These are phyloP conservation scores for Buceros bicornis DNA, from an alignment of 2,797 vertebrate genomes.

Conservation along the genomic window DNA sequence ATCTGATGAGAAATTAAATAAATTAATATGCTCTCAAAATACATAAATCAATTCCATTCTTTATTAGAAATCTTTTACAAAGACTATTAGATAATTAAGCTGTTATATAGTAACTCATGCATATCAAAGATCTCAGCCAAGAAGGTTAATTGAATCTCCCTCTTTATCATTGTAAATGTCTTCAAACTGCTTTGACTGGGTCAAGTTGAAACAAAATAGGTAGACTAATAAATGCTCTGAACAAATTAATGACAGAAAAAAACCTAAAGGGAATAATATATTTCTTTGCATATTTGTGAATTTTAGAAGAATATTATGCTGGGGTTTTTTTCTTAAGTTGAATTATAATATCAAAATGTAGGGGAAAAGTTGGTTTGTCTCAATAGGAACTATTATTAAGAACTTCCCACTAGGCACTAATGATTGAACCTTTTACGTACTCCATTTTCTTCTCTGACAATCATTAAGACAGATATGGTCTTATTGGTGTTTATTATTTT, in stretches of 20 bases:
- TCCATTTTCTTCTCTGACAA: background rate
- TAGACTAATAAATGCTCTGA: slow-evolving; percentile 71
- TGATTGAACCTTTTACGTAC: background rate
- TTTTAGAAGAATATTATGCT: slow-evolving; percentile 30
- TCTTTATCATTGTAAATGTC: slow-evolving; percentile 76
- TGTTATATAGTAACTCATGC: slow-evolving; percentile 80
- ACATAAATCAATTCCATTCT: slow-evolving; percentile 80
- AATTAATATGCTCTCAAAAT: slow-evolving; percentile 75
- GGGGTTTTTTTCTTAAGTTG: background rate
- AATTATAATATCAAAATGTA: background rate
- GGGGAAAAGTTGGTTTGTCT: background rate
- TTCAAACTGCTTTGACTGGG: slow-evolving; percentile 77
- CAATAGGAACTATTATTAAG: background rate
- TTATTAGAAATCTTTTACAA: slow-evolving; percentile 82
- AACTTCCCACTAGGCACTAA: background rate
- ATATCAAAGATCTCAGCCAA: slow-evolving; percentile 78
- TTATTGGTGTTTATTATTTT: background rate
- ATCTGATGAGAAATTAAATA: slow-evolving; percentile 78
- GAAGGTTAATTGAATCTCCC: slow-evolving; percentile 83
- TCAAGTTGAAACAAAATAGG: slow-evolving; percentile 81
- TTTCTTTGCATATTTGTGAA: slow-evolving; percentile 56
- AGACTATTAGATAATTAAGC: slow-evolving; percentile 81
- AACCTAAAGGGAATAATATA: slow-evolving; percentile 30
- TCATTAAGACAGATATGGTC: background rate
- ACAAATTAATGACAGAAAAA: slow-evolving; percentile 61